Evolutionary conservation across 1,140 invertebrate genomes (phyloP).

Genomic region (Trichonephila inaurata): DNA sequence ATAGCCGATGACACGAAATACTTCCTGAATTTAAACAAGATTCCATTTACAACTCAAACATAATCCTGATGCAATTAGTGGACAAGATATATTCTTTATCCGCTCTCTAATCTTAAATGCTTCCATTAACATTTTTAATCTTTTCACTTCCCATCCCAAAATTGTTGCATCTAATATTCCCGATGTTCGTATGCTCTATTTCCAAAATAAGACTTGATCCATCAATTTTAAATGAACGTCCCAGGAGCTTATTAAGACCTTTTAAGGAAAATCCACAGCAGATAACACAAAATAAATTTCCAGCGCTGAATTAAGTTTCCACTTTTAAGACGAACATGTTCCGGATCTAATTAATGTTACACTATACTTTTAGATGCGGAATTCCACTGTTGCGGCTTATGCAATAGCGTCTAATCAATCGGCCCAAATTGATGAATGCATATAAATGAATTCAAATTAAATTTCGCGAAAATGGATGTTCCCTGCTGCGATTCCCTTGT

Average conservation of each 20-base stretch:
- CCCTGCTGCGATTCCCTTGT: not conserved
- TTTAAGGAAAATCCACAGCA: not conserved
- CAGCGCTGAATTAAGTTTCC: not conserved
- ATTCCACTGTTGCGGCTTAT: not conserved
- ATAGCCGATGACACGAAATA: not conserved
- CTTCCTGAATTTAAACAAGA: not conserved
- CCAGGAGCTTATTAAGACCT: slow-evolving; percentile 10
- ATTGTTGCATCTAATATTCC: not conserved
- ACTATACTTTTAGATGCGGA: not conserved
- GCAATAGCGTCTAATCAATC: slow-evolving; percentile 35
- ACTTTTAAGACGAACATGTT: not conserved
- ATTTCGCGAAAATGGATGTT: slow-evolving; percentile 26
- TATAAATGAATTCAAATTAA: slow-evolving; percentile 55
- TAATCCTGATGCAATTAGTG: not conserved
- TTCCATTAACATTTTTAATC: not conserved
- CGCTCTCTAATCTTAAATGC: not conserved
- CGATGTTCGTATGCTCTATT: not conserved
- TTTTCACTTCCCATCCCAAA: not conserved
- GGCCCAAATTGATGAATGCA: not conserved
- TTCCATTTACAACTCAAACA: not conserved
- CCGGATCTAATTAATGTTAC: slow-evolving; percentile 11
- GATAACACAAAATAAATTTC: not conserved
- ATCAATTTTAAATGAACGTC: not conserved
- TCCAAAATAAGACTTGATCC: not conserved
- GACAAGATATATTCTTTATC: not conserved